Evolutionary conservation across 2,888 invertebrate species (phyloP).

Genomic region (Caenorhabditis sp.): DNA sequence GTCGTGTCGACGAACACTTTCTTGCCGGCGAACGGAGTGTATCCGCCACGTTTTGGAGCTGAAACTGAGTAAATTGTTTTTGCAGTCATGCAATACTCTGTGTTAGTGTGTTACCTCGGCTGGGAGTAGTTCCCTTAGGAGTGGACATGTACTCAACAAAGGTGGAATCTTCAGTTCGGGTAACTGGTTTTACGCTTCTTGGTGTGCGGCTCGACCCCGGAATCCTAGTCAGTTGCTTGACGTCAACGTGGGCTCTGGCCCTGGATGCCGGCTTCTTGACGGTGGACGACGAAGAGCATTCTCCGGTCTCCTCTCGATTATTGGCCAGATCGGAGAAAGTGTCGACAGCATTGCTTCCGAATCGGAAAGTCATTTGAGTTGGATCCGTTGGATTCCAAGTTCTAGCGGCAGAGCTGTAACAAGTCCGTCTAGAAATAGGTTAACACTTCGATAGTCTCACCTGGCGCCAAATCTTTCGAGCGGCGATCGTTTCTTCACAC

Average conservation of each 20-base stretch:
- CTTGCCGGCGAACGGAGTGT: constrained; percentile 53
- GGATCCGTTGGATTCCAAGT: constrained; percentile 37
- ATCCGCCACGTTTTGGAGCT: constrained; percentile 37
- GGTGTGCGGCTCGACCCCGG: constrained; percentile 5
- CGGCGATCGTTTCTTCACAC: constrained; percentile 28
- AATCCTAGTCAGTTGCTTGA: constrained; percentile 27
- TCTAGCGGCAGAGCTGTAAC: constrained; percentile 2
- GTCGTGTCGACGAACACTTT: constrained; percentile 61
- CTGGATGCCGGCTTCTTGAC: background rate
- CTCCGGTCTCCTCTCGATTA: background rate
- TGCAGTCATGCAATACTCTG: background rate
- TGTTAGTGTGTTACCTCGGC: too few species aligned
- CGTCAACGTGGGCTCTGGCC: constrained; percentile 31
- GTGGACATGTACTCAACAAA: constrained; percentile 44
- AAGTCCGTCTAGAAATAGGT: background rate
- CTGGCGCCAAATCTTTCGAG: constrained; percentile 14
- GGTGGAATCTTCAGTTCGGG: constrained; percentile 18
- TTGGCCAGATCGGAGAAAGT: constrained; percentile 23
- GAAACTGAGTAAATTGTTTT: background rate
- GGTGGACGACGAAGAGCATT: constrained; percentile 9
- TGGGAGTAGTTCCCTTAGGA: constrained; percentile 44
- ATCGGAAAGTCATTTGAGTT: constrained; percentile 42
- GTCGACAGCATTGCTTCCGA: constrained; percentile 20
- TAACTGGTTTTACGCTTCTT: background rate
- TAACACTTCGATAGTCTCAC: background rate